Base-by-base conservation (phyloP, 1,140 invertebrate species). In the Dreissena rostriformis region DNA sequence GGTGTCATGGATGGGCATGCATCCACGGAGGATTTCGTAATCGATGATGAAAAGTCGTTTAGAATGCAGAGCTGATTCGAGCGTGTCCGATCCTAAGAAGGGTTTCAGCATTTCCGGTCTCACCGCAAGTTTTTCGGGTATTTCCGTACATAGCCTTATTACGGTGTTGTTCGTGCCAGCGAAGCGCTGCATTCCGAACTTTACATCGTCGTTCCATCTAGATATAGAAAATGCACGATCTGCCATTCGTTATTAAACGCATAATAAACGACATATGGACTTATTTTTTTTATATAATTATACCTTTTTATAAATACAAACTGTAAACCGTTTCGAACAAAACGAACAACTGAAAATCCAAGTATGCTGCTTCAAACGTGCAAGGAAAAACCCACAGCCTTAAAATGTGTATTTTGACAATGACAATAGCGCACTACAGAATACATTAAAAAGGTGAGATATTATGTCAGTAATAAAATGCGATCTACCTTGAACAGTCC, bases 141-240 rank as follows among this genome's bases (percentile, higher is more conserved):
- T 24, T 61, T 65, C 14, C 39, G 51, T 65, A 77, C 74, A 77
- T n/a, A 65, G 22, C 17, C 55, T 24, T 5, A 77, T 77, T 28
- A 29, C 29, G 12, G 15, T 65, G 74, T 39, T 61, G 29, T 77
- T 63, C 24, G 87, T 84, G 55, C 90, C 87, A 53, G 81, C 76
- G 11, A 91, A 53, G 24, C 91, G 74, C 74, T 92, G 91, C 11
- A 86, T 66, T 22, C 90, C 90, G 75, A 91, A 91, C 63, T 80
- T 85, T 14, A 86, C 70, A 66, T 91, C 90, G 86, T 90, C 87
- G 55, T 82, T 85, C 90, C 90, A 91, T 85, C 68, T 92, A 92
- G 92, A 39, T 39, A 63, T 63, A 22, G 19, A 22, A n/a, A 63
- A 22, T 63, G 2, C 19, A 22, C 24, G 24, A 22, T 22, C 11